These are phyloP conservation scores for Tiphia femorata DNA, from an alignment of 2,888 invertebrate genomes.

Conservation along the genomic window DNA sequence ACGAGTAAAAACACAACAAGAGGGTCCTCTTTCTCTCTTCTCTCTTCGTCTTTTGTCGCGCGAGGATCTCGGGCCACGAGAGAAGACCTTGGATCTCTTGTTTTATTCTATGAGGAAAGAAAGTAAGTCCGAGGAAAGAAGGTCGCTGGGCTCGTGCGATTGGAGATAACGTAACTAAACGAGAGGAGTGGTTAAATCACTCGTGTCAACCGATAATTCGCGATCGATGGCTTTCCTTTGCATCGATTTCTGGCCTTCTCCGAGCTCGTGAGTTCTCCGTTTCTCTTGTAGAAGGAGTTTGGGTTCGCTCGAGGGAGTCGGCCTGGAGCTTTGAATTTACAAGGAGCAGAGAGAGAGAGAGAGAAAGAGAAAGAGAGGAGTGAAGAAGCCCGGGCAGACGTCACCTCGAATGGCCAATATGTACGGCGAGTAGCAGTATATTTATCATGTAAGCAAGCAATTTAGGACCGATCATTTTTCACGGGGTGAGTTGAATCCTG, in stretches of 20 bases:
- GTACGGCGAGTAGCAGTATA: slow-evolving; percentile 53
- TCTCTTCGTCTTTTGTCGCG: too few species aligned
- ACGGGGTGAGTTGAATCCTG: slow-evolving; percentile 61
- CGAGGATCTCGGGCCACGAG: too few species aligned
- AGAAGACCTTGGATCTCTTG: too few species aligned
- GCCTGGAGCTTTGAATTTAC: neutral
- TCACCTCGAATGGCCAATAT: slow-evolving; percentile 34
- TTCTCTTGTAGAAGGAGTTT: too few species aligned
- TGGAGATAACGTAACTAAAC: neutral
- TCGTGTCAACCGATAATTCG: too few species aligned
- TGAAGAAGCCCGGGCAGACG: neutral
- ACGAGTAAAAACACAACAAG: too few species aligned
- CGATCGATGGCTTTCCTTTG: too few species aligned
- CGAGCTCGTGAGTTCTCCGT: too few species aligned
- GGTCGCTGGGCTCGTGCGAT: too few species aligned
- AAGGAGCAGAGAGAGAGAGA: neutral
- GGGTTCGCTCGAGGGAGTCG: too few species aligned
- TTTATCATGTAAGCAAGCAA: slow-evolving; percentile 69
- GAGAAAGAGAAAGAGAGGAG: neutral
- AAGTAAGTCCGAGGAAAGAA: neutral
- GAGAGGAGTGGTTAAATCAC: neutral
- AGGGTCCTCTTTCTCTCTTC: too few species aligned
- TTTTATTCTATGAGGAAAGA: neutral
- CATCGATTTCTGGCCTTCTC: neutral
- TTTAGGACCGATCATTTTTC: slow-evolving; percentile 68